Evolutionary conservation across 2,113 vertebrate species (phyloP).

Genomic region (Orientallactaga bullata): DNA sequence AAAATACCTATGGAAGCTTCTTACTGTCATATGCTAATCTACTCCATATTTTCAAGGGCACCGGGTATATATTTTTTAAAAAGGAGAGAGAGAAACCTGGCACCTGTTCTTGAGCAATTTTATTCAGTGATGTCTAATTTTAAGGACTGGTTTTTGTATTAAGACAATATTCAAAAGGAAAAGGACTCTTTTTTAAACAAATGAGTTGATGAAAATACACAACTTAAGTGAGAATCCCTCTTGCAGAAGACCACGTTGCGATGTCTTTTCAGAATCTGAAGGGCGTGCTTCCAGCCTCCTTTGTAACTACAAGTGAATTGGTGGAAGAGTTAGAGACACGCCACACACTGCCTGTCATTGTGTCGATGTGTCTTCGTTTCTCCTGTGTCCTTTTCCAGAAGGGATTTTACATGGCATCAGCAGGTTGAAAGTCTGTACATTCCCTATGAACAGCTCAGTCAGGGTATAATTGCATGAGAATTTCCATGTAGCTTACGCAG

Average conservation of each 20-base stretch:
- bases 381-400: neutral
- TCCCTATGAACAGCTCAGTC: neutral
- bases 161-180: conserved; percentile 13
- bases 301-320: neutral
- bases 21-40: neutral
- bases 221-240: neutral
- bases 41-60: neutral
- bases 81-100: neutral
- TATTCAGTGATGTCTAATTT: neutral
- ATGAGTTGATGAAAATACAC: neutral
- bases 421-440: neutral
- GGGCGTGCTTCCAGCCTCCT: neutral
- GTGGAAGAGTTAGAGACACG: neutral
- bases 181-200: conserved; percentile 3
- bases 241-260: neutral
- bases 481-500: neutral
- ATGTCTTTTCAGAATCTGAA: neutral
- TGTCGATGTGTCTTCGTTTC: neutral
- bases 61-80: neutral
- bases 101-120: neutral
- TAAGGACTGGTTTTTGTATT: conserved; percentile 1
- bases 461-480: neutral
- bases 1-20: neutral
- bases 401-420: neutral
- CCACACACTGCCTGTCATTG: neutral